Percentiles rank a stretch among this genome's conserved stretches.
Evolutionary conservation across 2,888 invertebrate genomes (phyloP).

Genomic region (Lasioglossum marginatum): DNA sequence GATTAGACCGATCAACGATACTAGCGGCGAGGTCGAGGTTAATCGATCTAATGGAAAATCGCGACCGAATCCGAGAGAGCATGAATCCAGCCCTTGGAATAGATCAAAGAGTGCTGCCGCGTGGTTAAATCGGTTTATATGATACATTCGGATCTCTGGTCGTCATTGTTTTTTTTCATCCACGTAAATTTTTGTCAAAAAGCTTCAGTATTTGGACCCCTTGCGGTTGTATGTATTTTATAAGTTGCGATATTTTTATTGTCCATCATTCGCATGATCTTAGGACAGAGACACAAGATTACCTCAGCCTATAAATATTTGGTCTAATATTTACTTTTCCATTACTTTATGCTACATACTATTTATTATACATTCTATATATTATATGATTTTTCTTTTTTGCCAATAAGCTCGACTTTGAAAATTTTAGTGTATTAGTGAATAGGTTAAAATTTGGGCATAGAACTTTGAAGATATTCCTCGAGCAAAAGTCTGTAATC

Average conservation of each 20-base stretch:
- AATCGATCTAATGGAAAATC: slow-evolving; percentile 55
- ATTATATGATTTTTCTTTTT: not conserved
- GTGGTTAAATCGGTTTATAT: slow-evolving; percentile 39
- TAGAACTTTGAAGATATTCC: not conserved
- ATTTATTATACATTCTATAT: too few relatives aligned
- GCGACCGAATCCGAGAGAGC: slow-evolving; percentile 11
- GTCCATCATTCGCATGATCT: not conserved
- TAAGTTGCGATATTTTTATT: not conserved
- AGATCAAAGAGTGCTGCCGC: slow-evolving; percentile 34
- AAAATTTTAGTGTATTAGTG: not conserved
- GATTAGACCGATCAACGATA: slow-evolving; percentile 39
- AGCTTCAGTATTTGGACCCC: not conserved
- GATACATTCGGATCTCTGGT: slow-evolving; percentile 26
- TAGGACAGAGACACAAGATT: not conserved
- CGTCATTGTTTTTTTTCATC: not conserved
- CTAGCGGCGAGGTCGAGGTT: slow-evolving; percentile 26
- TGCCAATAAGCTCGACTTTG: not conserved
- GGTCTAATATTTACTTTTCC: not conserved
- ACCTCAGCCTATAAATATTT: not conserved
- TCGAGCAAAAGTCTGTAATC: slow-evolving; percentile 5
- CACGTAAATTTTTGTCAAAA: not conserved
- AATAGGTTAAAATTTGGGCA: not conserved
- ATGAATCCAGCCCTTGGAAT: slow-evolving; percentile 2
- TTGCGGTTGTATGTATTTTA: not conserved
- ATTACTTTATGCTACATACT: not conserved